phyloP scores from a whole-genome alignment of 1,140 invertebrate species.

The Formica exsecta region DNA sequence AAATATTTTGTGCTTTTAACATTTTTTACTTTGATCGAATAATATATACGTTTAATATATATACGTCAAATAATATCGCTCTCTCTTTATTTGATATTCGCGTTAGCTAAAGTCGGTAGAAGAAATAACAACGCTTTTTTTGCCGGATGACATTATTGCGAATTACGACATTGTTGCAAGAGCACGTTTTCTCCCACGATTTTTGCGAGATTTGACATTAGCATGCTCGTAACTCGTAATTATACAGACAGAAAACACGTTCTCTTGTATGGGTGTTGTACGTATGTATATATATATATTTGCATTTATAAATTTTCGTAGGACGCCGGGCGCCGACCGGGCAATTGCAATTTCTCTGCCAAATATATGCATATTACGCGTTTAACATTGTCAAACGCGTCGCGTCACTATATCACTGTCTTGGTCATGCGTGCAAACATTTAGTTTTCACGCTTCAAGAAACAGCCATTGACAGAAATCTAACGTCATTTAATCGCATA shows the following conservation, averaged over 20 bases:
- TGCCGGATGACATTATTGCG: background rate
- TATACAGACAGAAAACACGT: constrained; percentile 5
- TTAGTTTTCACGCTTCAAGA: constrained; percentile 49
- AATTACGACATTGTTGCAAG: background rate
- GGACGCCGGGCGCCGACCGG: constrained; percentile 62
- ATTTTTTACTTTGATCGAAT: background rate
- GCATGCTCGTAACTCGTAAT: constrained; percentile 55
- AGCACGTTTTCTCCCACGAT: constrained; percentile 39
- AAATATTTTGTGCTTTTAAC: background rate
- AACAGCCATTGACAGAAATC: background rate
- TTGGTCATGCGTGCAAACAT: constrained; percentile 13
- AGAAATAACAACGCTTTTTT: constrained; percentile 4
- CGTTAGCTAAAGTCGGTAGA: background rate
- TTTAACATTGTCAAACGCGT: background rate
- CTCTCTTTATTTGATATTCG: background rate
- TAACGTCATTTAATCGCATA: constrained; percentile 39
- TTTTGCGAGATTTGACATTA: constrained; percentile 55
- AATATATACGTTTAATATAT: background rate
- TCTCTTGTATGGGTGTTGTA: background rate
- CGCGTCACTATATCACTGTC: background rate
- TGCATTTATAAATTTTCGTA: constrained; percentile 32
- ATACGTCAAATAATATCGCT: background rate
- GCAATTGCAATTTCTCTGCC: constrained; percentile 29
- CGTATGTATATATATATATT: background rate
- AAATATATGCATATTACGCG: constrained; percentile 56